Evolutionary conservation across 2,888 invertebrate species (phyloP).

Genomic region (Hypselothyrea guttata): DNA sequence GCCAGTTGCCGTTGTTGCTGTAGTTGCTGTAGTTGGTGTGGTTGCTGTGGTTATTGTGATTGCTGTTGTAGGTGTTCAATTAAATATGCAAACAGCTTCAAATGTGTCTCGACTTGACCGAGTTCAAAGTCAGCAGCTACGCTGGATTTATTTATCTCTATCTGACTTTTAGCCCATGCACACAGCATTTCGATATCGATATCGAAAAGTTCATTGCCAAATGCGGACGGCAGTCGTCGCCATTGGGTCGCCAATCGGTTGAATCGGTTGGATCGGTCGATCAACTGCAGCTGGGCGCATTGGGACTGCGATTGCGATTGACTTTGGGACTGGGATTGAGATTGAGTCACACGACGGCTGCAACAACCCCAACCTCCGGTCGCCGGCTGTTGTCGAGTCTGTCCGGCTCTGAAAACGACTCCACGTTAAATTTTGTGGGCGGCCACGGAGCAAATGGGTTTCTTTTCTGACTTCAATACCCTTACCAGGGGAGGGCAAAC

Average conservation of each 20-base stretch:
- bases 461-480: conserved; percentile 36
- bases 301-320: conserved; percentile 9
- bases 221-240: conserved; percentile 60
- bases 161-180: conserved; percentile 45
- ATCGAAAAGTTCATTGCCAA: conserved; percentile 75
- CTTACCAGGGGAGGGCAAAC: conserved; percentile 3
- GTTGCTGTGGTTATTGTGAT: conserved; percentile 11
- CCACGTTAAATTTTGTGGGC: conserved; percentile 61
- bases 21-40: conserved; percentile 18
- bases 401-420: conserved; percentile 35
- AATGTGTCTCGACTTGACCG: conserved; percentile 77
- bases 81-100: conserved; percentile 75
- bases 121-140: conserved; percentile 63
- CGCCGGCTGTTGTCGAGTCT: conserved; percentile 44
- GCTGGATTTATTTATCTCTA: conserved; percentile 41
- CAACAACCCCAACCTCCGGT: conserved; percentile 53
- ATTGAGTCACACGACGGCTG: conserved; percentile 69
- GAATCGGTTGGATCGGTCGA: conserved; percentile 52
- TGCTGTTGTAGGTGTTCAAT: conserved; percentile 73
- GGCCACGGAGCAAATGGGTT: conserved; percentile 70
- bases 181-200: conserved; percentile 52
- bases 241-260: conserved; percentile 52
- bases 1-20: conserved; percentile 19
- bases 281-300: conserved; percentile 61
- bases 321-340: too few species aligned